A percentile compares a stretch with the other conserved stretches of the same genome.
phyloP scores from a whole-genome alignment of 2,113 vertebrate species.

The Hucho hucho region DNA sequence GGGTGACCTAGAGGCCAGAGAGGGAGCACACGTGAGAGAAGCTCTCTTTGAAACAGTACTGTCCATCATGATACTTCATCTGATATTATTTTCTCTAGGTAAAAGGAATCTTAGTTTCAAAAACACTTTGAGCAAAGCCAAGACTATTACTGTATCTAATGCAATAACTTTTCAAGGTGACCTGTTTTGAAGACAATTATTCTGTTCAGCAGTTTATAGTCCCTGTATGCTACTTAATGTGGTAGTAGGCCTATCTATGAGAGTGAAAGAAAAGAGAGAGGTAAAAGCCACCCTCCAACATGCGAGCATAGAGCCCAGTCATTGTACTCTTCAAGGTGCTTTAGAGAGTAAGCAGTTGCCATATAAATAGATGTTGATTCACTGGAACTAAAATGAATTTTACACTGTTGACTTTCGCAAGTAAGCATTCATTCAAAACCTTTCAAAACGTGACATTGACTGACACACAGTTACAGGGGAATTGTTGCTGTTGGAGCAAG shows the following conservation, averaged over 20 bases:
- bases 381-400: not conserved
- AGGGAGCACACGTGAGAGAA: too few species aligned
- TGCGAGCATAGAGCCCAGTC: not conserved
- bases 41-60: too few species aligned
- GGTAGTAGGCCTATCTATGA: not conserved
- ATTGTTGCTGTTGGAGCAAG: slow-evolving; percentile 2
- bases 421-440: not conserved
- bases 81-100: too few species aligned
- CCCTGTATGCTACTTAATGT: too few species aligned
- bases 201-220: too few species aligned
- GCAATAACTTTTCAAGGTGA: too few species aligned
- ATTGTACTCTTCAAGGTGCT: not conserved
- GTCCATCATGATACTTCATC: too few species aligned
- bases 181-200: too few species aligned
- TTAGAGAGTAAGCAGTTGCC: not conserved
- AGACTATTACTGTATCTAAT: too few species aligned
- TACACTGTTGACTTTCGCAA: not conserved
- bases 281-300: not conserved
- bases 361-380: not conserved
- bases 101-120: too few species aligned
- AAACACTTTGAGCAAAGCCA: too few species aligned
- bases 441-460: slow-evolving; percentile 6
- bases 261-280: not conserved
- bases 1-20: too few species aligned
- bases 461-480: not conserved